Percentiles rank a stretch among this genome's conserved stretches.
Evolutionary conservation across 2,113 vertebrate genomes (phyloP).

Genomic region (Sinosuthora webbiana): DNA sequence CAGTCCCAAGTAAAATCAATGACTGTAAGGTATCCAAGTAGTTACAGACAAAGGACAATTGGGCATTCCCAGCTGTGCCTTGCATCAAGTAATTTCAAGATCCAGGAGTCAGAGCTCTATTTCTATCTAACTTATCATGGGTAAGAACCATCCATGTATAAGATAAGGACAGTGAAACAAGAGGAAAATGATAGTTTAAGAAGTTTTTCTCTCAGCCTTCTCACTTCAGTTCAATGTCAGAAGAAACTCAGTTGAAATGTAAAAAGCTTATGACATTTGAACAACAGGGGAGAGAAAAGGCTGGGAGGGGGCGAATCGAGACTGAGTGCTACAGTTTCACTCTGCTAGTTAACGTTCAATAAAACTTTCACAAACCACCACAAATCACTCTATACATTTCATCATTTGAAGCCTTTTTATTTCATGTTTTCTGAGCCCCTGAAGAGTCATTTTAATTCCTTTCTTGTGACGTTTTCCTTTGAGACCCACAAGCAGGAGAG

Average conservation of each 20-base stretch:
- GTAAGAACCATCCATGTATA: not conserved
- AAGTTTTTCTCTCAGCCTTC: slow-evolving; percentile 9
- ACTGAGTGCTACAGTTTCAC: not conserved
- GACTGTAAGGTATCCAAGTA: not conserved
- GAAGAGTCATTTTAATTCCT: slow-evolving; percentile 63
- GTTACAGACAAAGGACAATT: not conserved
- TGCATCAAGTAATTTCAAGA: not conserved
- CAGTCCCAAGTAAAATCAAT: not conserved
- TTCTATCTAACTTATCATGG: not conserved
- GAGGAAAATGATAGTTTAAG: not conserved
- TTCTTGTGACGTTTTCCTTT: slow-evolving; percentile 56
- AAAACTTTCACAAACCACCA: slow-evolving; percentile 56
- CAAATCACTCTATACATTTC: slow-evolving; percentile 53
- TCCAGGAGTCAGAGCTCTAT: not conserved
- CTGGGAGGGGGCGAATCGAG: not conserved
- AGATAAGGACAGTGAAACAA: not conserved
- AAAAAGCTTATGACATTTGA: slow-evolving; percentile 41
- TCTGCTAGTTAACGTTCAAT: slow-evolving; percentile 54
- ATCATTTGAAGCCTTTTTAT: slow-evolving; percentile 62
- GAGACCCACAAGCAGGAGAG: slow-evolving; percentile 42
- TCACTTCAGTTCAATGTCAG: slow-evolving; percentile 28
- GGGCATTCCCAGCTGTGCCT: not conserved
- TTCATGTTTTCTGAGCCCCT: slow-evolving; percentile 54
- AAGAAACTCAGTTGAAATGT: slow-evolving; percentile 20
- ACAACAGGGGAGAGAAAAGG: not conserved